Base-by-base conservation (phyloP, 2,113 vertebrate species). In the Aptenodytes patagonicus region DNA sequence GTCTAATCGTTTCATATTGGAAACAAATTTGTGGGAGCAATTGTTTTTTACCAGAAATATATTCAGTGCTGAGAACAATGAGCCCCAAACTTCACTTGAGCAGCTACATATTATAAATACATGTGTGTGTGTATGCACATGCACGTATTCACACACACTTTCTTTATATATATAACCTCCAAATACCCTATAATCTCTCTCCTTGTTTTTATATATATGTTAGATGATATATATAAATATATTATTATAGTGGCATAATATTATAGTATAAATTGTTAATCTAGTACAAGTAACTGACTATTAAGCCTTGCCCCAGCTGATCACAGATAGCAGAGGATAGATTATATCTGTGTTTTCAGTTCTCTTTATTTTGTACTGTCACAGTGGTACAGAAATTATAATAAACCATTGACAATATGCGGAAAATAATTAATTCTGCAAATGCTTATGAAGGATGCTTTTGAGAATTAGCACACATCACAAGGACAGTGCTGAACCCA, bases 101-200 rank as follows among this genome's bases (percentile, higher is more conserved):
- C 1, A 0, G 17, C 34, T 52, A 5, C 11, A 18, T 47, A 15
- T 16, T 78, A 26, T 51, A 70, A 83, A 46, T 42, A 14, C 6
- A 7, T 32, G 4, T 13, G 10, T 34, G 19, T 32, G 2, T 28
- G 38, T 21, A 3, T 1, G 2, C 40, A 11, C 12, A 26, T 44
- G 7, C 6, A 44, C 0, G 0, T 11, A 62, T 34, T 71, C 40
- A n/a, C 14, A 42, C 6, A 31, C 13, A n/a, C 6, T 66, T 40
- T 46, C 5, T 28, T 34, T 85, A 14, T 54, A 25, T 46, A 20
- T 29, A 38, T 13, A 24, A 1, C 1, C 0, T 38, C 17, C 9
- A 68, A 44, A 71, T 71, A 55, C 14, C 17, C 34, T 42, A 25
- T 24, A 66, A 31, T 28, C 2, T 49, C 32, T 49, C 15, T 57